A percentile compares a stretch with the other conserved stretches of the same genome.
These are phyloP conservation scores for Plebejus melissa DNA, from an alignment of 2,888 invertebrate genomes.

Conservation along the genomic window DNA sequence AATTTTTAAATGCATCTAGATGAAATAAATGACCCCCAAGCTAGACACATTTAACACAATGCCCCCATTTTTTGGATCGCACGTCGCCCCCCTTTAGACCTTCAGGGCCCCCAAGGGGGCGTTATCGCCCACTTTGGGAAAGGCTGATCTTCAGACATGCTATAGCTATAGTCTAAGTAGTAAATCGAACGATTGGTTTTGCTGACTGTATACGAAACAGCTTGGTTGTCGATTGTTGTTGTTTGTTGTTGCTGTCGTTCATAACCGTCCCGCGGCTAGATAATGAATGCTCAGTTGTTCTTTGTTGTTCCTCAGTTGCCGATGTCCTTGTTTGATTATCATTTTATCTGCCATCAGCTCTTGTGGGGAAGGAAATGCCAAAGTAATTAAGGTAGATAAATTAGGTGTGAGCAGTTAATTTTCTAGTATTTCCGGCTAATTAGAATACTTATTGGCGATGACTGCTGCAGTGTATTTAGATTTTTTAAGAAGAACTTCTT, in stretches of 20 bases:
- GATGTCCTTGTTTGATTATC: conserved; percentile 15
- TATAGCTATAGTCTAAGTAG: not conserved
- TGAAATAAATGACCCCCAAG: too few species aligned
- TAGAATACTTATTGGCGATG: not conserved
- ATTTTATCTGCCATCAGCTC: conserved; percentile 3
- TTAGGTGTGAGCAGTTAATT: not conserved
- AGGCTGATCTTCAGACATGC: too few species aligned
- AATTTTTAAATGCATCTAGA: too few species aligned
- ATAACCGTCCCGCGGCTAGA: conserved; percentile 11
- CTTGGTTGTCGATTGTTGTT: conserved; percentile 4
- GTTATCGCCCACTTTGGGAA: too few species aligned
- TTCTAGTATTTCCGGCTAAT: not conserved
- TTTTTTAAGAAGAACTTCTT: too few species aligned
- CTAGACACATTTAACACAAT: too few species aligned
- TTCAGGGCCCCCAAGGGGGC: too few species aligned
- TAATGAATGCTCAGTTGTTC: conserved; percentile 16
- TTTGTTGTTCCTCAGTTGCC: conserved; percentile 6
- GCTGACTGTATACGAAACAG: not conserved
- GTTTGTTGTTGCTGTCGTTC: conserved; percentile 16
- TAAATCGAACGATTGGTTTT: not conserved
- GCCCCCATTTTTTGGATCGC: too few species aligned
- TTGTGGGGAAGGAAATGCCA: not conserved
- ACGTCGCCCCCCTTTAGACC: too few species aligned
- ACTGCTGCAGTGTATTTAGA: too few species aligned
- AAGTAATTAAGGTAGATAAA: not conserved